phyloP scores from a whole-genome alignment of 2,888 invertebrate species.

The Halictus ligatus region DNA sequence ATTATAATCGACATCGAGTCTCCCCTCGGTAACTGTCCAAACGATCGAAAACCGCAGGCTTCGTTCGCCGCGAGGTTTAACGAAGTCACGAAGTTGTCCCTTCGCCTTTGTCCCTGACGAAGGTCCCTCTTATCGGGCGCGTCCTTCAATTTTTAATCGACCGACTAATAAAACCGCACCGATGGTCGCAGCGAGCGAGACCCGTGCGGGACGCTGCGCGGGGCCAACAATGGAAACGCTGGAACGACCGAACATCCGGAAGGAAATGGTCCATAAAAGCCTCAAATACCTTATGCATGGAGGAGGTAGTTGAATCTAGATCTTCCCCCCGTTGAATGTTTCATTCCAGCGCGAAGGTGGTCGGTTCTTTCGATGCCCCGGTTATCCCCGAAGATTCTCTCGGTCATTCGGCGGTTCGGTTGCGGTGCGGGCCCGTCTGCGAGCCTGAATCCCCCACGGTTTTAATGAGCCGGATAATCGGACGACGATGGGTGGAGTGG shows the following conservation, averaged over 20 bases:
- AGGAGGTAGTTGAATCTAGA: conserved; percentile 12
- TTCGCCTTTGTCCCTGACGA: neutral
- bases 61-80: neutral
- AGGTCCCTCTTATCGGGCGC: neutral
- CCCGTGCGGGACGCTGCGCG: neutral
- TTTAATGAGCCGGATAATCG: conserved; percentile 55
- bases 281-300: conserved; percentile 7
- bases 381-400: conserved; percentile 11
- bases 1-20: neutral
- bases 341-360: conserved; percentile 8
- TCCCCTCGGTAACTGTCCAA: neutral
- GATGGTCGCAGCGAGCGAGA: neutral
- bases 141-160: conserved; percentile 15
- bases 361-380: conserved; percentile 15
- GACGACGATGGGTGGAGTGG: conserved; percentile 4
- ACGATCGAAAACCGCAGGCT: neutral
- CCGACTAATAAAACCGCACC: conserved; percentile 11
- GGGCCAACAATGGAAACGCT: neutral
- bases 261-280: conserved; percentile 15
- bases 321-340: conserved; percentile 9
- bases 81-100: neutral
- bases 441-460: conserved; percentile 36
- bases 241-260: conserved; percentile 11
- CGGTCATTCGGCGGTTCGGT: conserved; percentile 14
- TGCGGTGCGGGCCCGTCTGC: conserved; percentile 26